phyloP scores from a whole-genome alignment of 2,113 vertebrate genomes.

The Rhinoptilus africanus region DNA sequence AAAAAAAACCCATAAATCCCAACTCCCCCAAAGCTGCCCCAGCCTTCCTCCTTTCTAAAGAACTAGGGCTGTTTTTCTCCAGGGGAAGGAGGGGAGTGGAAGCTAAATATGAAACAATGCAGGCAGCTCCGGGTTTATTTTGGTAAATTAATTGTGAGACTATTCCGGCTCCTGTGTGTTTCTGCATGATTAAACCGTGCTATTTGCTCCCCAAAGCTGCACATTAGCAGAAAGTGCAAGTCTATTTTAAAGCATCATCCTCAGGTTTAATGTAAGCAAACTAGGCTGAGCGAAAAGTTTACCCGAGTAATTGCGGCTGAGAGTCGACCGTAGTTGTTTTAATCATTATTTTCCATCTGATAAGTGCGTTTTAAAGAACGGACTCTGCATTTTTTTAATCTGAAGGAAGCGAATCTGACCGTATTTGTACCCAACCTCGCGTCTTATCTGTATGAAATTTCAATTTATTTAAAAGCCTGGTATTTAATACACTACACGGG shows the following conservation, averaged over 20 bases:
- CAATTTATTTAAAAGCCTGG: slow-evolving; percentile 76
- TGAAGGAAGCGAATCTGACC: slow-evolving; percentile 53
- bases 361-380: slow-evolving; percentile 52
- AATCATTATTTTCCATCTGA: slow-evolving; percentile 53
- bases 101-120: slow-evolving; percentile 60
- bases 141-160: slow-evolving; percentile 58
- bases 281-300: slow-evolving; percentile 60
- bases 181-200: slow-evolving; percentile 41
- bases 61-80: slow-evolving; percentile 22
- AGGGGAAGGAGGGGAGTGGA: slow-evolving; percentile 44
- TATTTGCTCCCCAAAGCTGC: slow-evolving; percentile 44
- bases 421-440: slow-evolving; percentile 30
- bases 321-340: slow-evolving; percentile 35
- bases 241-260: slow-evolving; percentile 38
- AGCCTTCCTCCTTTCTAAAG: slow-evolving; percentile 9
- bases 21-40: neutral
- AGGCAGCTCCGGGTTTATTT: slow-evolving; percentile 45
- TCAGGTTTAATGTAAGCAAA: slow-evolving; percentile 53
- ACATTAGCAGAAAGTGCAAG: slow-evolving; percentile 14
- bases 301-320: slow-evolving; percentile 47
- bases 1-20: neutral
- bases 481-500: slow-evolving; percentile 56
- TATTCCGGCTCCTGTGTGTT: slow-evolving; percentile 26
- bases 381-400: slow-evolving; percentile 59
- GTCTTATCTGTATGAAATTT: slow-evolving; percentile 70